Base-by-base conservation (phyloP, 2,797 vertebrate genomes). In the Notolepis coatsorum region DNA sequence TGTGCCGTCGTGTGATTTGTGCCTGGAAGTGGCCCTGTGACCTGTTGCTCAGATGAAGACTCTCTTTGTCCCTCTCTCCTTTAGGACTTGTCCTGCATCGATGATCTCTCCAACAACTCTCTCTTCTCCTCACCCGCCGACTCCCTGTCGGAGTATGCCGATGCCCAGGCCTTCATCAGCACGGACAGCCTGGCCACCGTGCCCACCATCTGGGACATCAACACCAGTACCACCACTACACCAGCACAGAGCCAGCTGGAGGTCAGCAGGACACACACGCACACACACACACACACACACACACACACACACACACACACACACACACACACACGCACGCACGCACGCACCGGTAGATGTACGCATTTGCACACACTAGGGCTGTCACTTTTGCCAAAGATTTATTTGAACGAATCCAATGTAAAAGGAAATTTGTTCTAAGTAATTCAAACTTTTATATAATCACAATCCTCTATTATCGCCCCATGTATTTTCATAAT, bases 181-280 rank as follows among this genome's bases (percentile, higher is more conserved):
- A 84, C 92, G 0, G 95, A 96, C 57, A 92, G 89, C 73, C 89
- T 96, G 86, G 92, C 66, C 79, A 84, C 93, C 0, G 95, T 97
- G 75, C 96, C 95, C 71, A 98, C 96, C 2, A 70, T 99, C 65
- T 98, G 96, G 96, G 97, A 98, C 4, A 65, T 97, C 74, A 96
- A 72, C 89, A 94, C 90, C 80, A 89, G 77, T 73, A 84, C 75
- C 61, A 80, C 85, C 66, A 73, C 33, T 46, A 49, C 93, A 0
- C 84, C 95, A 2, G 82, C 94, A 80, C 91, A 93, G 47, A 90
- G 75, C 92, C 95, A 92, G 18, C 73, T 90, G 51, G 93, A 95
- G 95, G 96, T 99, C 77, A 84, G 84, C 55, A 61, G 20, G 24
- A 27, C 56, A 35, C 43, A 15, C 8, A 20, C 25, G 12, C 47